Evolutionary conservation across 2,113 vertebrate species (phyloP).

Genomic region (Podocnemis expansa): DNA sequence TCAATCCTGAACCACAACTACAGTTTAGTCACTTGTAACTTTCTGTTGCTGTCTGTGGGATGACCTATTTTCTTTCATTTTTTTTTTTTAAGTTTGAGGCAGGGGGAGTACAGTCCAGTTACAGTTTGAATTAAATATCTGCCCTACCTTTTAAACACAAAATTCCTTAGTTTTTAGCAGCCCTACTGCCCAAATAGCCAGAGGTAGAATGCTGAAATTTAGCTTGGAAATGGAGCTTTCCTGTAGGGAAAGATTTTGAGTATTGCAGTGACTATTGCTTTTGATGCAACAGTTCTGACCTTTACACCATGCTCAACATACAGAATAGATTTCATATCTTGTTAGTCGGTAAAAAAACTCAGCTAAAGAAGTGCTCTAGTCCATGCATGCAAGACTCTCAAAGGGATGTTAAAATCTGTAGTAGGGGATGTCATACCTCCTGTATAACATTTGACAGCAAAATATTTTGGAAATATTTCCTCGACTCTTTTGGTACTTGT

Average conservation of each 20-base stretch:
- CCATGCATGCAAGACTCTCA: neutral
- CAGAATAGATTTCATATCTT: neutral
- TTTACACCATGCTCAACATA: neutral
- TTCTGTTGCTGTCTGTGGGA: neutral
- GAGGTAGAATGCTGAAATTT: neutral
- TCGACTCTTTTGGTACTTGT: neutral
- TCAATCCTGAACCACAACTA: neutral
- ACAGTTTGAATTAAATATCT: neutral
- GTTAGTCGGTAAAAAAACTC: neutral
- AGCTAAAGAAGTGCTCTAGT: neutral
- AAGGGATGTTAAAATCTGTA: too few species aligned
- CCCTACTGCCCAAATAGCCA: neutral
- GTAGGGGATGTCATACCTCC: neutral
- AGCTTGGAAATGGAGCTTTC: neutral
- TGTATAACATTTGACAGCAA: rapidly evolving
- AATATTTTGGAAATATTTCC: neutral
- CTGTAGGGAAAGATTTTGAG: neutral
- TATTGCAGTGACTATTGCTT: neutral
- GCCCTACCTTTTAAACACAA: neutral
- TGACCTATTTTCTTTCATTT: too few species aligned
- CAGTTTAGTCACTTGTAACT: neutral
- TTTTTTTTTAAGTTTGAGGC: neutral
- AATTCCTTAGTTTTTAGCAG: neutral
- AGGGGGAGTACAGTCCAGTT: neutral
- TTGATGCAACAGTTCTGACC: neutral